These are phyloP conservation scores for Hybognathus amarus DNA, from an alignment of 2,797 vertebrate genomes.

Conservation along the genomic window DNA sequence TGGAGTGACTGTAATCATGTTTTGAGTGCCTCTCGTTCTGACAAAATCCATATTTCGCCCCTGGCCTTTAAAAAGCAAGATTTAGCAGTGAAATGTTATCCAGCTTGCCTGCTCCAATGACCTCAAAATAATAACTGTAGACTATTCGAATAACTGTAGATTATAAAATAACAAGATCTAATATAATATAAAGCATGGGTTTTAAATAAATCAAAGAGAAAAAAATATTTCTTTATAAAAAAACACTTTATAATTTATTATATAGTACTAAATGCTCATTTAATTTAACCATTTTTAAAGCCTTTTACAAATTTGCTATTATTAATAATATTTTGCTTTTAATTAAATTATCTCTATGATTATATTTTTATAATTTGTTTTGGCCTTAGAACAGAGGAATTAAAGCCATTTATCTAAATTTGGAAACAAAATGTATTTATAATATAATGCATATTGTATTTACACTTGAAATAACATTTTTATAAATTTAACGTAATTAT, in stretches of 20 bases:
- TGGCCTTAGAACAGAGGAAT: no score
- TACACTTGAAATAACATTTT: background rate
- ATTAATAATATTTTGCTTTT: background rate
- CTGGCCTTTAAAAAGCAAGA: conserved; percentile 32
- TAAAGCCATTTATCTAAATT: background rate
- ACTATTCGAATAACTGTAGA: background rate
- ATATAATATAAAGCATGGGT: background rate
- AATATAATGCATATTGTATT: background rate
- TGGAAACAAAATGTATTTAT: background rate
- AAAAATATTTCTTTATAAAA: background rate
- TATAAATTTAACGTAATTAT: background rate
- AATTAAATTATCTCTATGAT: background rate
- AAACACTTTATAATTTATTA: background rate
- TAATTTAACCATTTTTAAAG: background rate
- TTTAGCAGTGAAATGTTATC: background rate
- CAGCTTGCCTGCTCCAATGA: background rate
- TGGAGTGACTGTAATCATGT: conserved; percentile 15
- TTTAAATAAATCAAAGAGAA: background rate
- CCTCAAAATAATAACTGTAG: conserved; percentile 14
- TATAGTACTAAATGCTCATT: background rate
- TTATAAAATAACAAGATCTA: background rate
- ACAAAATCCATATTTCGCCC: conserved; percentile 17
- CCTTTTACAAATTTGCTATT: background rate
- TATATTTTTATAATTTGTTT: background rate
- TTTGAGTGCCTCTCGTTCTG: conserved; percentile 7